phyloP scores from a whole-genome alignment of 2,888 invertebrate genomes.

The Troides oblongomaculatus region DNA sequence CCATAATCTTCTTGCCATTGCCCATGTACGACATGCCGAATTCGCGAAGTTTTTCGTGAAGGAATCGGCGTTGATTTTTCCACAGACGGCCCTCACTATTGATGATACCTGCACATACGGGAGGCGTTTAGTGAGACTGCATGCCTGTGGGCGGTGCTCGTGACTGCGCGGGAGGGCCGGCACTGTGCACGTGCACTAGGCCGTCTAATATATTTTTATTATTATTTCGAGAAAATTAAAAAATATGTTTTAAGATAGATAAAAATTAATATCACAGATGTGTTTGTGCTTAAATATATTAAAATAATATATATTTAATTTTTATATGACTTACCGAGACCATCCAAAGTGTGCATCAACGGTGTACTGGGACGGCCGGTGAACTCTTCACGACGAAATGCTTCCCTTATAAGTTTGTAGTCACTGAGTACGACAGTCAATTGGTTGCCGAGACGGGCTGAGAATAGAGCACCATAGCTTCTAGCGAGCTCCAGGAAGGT shows the following conservation, averaged over 20 bases:
- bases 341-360: slow-evolving; percentile 91
- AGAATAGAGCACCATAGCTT: slow-evolving; percentile 90
- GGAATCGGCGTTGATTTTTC: slow-evolving; percentile 93
- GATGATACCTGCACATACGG: slow-evolving; percentile 86
- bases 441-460: slow-evolving; percentile 89
- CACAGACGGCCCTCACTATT: slow-evolving; percentile 93
- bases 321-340: slow-evolving; percentile 87
- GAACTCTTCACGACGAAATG: slow-evolving; percentile 92
- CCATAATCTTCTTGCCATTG: slow-evolving; percentile 89
- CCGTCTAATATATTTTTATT: slow-evolving; percentile 53
- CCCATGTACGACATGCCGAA: slow-evolving; percentile 94
- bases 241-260: neutral
- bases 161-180: slow-evolving; percentile 41
- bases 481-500: slow-evolving; percentile 88
- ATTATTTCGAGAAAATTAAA: neutral
- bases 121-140: slow-evolving; percentile 40
- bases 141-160: slow-evolving; percentile 58
- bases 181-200: slow-evolving; percentile 42
- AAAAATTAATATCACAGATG: neutral
- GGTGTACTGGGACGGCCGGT: slow-evolving; percentile 93
- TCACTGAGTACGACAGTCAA: slow-evolving; percentile 92
- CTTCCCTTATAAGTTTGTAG: slow-evolving; percentile 90
- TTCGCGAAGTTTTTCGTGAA: slow-evolving; percentile 90
- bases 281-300: no score
- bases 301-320: slow-evolving; percentile 1